Percentiles rank a stretch among this genome's conserved stretches.
These are phyloP conservation scores for Hoplodrina blanda DNA, from an alignment of 2,888 invertebrate genomes.

Conservation along the genomic window DNA sequence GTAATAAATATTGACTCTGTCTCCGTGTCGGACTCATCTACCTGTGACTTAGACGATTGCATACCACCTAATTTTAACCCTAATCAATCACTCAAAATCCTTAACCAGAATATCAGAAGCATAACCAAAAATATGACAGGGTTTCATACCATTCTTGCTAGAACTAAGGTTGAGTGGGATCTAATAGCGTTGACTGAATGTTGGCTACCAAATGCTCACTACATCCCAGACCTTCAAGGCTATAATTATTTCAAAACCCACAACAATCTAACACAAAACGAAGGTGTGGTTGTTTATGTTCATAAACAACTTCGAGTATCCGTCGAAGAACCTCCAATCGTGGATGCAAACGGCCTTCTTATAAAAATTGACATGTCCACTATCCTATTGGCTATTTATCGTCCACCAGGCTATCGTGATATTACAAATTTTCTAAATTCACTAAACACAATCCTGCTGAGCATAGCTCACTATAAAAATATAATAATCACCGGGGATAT, in stretches of 20 bases:
- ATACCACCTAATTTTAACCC: background rate
- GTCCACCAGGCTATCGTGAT: constrained; percentile 2
- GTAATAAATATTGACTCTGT: constrained; percentile 8
- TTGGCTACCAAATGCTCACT: constrained; percentile 17
- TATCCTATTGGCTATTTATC: constrained; percentile 24
- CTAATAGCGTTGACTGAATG: constrained; percentile 25
- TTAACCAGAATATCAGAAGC: constrained; percentile 27
- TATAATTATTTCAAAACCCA: constrained; percentile 10
- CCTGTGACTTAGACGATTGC: constrained; percentile 23
- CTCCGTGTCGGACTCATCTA: constrained; percentile 25
- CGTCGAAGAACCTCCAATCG: constrained; percentile 7
- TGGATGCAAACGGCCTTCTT: constrained; percentile 27
- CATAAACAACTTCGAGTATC: background rate
- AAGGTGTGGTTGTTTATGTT: constrained; percentile 24
- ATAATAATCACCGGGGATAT: constrained; percentile 27
- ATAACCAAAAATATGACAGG: constrained; percentile 24
- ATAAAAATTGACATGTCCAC: background rate
- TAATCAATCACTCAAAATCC: constrained; percentile 10
- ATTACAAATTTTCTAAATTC: background rate
- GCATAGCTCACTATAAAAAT: background rate
- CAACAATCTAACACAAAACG: constrained; percentile 26
- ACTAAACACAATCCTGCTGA: background rate
- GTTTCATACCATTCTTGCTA: constrained; percentile 3
- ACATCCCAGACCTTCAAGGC: background rate
- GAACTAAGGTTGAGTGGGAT: constrained; percentile 22